phyloP scores from a whole-genome alignment of 1,140 invertebrate genomes.

The Diachasma alloeum region DNA sequence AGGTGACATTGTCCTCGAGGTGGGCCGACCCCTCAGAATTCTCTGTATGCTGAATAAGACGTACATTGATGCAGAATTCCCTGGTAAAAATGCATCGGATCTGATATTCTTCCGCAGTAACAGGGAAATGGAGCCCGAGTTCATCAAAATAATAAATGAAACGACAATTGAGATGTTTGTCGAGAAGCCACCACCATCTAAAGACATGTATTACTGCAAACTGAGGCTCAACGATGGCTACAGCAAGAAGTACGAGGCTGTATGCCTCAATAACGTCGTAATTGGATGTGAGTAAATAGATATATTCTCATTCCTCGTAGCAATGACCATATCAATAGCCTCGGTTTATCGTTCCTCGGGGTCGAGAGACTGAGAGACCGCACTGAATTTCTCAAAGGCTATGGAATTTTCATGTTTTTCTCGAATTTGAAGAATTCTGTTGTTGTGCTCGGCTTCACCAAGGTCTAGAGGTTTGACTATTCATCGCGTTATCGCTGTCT shows the following conservation, averaged over 20 bases:
- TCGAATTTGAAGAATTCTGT: background rate
- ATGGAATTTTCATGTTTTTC: background rate
- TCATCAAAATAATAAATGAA: constrained; percentile 60
- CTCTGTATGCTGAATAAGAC: constrained; percentile 63
- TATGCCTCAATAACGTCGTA: constrained; percentile 66
- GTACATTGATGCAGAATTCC: constrained; percentile 42
- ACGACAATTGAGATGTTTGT: constrained; percentile 62
- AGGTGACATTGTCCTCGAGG: constrained; percentile 65
- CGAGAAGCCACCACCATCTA: constrained; percentile 55
- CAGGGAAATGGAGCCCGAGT: constrained; percentile 53
- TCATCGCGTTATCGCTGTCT: no score
- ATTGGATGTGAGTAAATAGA: constrained; percentile 64
- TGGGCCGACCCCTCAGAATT: constrained; percentile 62
- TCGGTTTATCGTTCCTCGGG: background rate
- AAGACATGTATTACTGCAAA: constrained; percentile 62
- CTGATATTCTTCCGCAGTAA: constrained; percentile 62
- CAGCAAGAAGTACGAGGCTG: constrained; percentile 44
- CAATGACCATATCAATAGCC: background rate
- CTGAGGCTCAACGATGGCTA: constrained; percentile 41
- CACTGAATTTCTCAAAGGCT: background rate
- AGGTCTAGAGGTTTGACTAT: no score
- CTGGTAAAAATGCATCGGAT: constrained; percentile 58
- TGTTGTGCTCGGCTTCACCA: no score
- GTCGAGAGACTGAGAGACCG: background rate
- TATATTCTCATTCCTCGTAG: background rate